Base-by-base conservation (phyloP, 2,797 vertebrate species). In the Micrastur ruficollis region DNA sequence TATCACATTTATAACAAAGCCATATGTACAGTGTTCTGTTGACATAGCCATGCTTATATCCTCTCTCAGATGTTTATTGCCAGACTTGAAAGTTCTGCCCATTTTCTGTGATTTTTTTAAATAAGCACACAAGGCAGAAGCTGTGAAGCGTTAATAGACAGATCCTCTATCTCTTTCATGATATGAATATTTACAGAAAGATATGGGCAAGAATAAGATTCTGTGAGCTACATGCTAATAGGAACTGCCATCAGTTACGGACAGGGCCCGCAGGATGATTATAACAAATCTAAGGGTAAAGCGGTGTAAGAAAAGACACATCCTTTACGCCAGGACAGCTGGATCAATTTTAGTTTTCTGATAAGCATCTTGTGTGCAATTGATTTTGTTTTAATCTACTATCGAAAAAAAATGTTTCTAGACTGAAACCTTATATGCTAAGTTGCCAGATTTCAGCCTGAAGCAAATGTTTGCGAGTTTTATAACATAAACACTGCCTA, bases 321-420 rank as follows among this genome's bases (percentile, higher is more conserved):
- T 89, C 85, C 44, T 92, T 89, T 83, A 65, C 68, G 65, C 34
- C 27, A 65, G 29, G 67, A 76, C 81, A 94, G 86, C 6, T 15
- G 56, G 84, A 95, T 93, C 89, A 92, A 53, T 95, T 96, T 93
- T 71, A 78, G 67, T 93, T 96, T 97, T 93, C 79, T 95, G 95
- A 93, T 96, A 96, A 89, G 72, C 46, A 91, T 91, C 87, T 85
- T 63, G n/a, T 65, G 32, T 58, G 68, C 81, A 81, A 94, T 78
- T 89, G 91, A 83, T 95, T 93, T 93, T 92, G 36, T 42, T 89
- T 94, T 95, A 91, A 95, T 78, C 81, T 95, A 16, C 49, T 61
- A 15, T 6, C 42, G 42, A 56, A 53, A 70, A 88, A 84, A 92
- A 85, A 59, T 1, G 16, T 17, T 81, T 74, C 68, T 71, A 74